Percentiles rank a stretch among this genome's conserved stretches.
Conservation (phyloP, 2,888 invertebrate genomes). For the Aethes cnicana region DNA sequence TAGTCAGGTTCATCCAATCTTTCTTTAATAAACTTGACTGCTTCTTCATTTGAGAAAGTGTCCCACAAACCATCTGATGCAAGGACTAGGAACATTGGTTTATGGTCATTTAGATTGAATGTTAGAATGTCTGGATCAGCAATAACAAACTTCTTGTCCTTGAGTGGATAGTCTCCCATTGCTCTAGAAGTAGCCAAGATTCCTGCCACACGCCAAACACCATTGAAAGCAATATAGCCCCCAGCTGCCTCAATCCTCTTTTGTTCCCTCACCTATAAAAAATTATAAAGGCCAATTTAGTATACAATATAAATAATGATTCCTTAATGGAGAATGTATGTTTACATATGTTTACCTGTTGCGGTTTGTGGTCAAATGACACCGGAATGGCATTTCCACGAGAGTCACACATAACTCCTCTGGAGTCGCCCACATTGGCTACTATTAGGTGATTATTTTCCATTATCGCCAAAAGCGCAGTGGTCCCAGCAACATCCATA, state of each 20-base stretch:
- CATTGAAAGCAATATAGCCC: conserved; percentile 96
- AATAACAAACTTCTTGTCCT: conserved; percentile 95
- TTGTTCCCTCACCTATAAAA: conserved; percentile 89
- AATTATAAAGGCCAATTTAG: background rate
- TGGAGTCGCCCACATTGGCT: conserved; percentile 97
- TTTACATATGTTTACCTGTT: conserved; percentile 86
- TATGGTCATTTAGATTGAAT: conserved; percentile 92
- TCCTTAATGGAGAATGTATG: no score
- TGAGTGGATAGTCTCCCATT: conserved; percentile 96
- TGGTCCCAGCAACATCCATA: conserved; percentile 92
- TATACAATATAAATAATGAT: background rate
- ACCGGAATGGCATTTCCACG: conserved; percentile 94
- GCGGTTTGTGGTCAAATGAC: conserved; percentile 98
- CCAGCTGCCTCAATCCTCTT: conserved; percentile 97
- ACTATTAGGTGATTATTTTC: conserved; percentile 92
- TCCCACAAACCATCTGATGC: conserved; percentile 99
- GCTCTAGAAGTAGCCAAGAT: conserved; percentile 97
- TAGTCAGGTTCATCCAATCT: conserved; percentile 92
- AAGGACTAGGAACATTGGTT: conserved; percentile 93
- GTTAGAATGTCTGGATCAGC: conserved; percentile 97
- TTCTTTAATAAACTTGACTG: conserved; percentile 93
- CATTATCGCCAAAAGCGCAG: conserved; percentile 93
- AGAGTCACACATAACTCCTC: conserved; percentile 97
- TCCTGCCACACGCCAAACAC: conserved; percentile 98
- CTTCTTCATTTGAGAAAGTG: conserved; percentile 97